phyloP scores from a whole-genome alignment of 2,888 invertebrate genomes.

The Rotaria macrura region DNA sequence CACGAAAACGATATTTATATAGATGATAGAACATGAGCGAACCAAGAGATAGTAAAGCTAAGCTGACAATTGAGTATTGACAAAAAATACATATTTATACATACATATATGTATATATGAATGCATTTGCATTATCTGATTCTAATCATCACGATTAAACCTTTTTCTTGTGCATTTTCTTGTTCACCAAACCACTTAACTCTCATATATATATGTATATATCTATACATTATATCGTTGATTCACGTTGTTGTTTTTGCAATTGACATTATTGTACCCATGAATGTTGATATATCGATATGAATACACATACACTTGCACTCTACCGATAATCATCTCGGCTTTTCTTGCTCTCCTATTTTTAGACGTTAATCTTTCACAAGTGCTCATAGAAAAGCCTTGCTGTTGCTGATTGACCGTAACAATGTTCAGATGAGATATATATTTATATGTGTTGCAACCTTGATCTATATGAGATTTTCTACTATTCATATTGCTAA shows the following conservation, averaged over 20 bases:
- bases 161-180: background rate
- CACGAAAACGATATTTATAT: slow-evolving; percentile 4
- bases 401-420: background rate
- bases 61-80: background rate
- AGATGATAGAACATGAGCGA: background rate
- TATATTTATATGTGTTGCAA: background rate
- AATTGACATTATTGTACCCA: background rate
- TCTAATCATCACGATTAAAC: background rate
- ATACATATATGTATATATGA: background rate
- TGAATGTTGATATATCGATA: background rate
- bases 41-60: background rate
- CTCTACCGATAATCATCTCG: background rate
- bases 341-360: background rate
- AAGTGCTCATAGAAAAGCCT: background rate
- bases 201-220: background rate
- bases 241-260: background rate
- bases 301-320: background rate
- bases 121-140: background rate
- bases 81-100: no score
- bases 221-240: background rate
- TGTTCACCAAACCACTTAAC: background rate
- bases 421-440: background rate
- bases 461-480: background rate
- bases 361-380: background rate
- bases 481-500: background rate